Conservation (phyloP, 2,797 vertebrate species). For the Sebastes itinus region DNA sequence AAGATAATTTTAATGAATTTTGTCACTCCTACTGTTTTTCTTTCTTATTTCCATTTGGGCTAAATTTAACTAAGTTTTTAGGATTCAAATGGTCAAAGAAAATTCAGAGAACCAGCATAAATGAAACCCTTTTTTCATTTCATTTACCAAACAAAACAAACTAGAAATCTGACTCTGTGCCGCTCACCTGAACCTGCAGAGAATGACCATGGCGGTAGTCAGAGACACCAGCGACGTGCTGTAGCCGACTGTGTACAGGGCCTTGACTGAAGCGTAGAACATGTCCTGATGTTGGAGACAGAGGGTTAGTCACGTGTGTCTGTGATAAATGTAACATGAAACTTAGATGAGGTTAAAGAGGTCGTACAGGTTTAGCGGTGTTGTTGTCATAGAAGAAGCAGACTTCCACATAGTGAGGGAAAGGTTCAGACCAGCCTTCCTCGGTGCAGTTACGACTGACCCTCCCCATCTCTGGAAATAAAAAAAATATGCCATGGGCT, state of each 20-base stretch:
- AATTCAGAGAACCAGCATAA: not conserved
- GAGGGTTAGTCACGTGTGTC: not conserved
- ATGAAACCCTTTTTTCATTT: not conserved
- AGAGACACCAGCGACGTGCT: slow-evolving; percentile 97
- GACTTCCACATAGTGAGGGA: slow-evolving; percentile 92
- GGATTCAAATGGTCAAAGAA: not conserved
- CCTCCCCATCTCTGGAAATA: slow-evolving; percentile 79
- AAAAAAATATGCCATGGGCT: not conserved
- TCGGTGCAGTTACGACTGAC: slow-evolving; percentile 95
- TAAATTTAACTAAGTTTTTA: not conserved
- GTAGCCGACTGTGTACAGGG: slow-evolving; percentile 97
- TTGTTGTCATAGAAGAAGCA: slow-evolving; percentile 87
- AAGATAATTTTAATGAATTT: not conserved
- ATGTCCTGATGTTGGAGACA: slow-evolving; percentile 81
- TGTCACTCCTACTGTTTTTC: not conserved
- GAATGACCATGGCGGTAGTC: slow-evolving; percentile 96
- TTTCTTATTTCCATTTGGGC: not conserved
- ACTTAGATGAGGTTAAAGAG: not conserved
- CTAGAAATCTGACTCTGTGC: not conserved
- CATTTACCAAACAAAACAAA: accelerated
- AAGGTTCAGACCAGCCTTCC: slow-evolving; percentile 94
- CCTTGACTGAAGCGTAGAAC: slow-evolving; percentile 93
- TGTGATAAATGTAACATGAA: too few species aligned
- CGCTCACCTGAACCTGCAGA: slow-evolving; percentile 96
- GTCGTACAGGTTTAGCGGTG: slow-evolving; percentile 78